Evolutionary conservation across 1,140 invertebrate genomes (phyloP).

Genomic region (Drosophila ambigua): DNA sequence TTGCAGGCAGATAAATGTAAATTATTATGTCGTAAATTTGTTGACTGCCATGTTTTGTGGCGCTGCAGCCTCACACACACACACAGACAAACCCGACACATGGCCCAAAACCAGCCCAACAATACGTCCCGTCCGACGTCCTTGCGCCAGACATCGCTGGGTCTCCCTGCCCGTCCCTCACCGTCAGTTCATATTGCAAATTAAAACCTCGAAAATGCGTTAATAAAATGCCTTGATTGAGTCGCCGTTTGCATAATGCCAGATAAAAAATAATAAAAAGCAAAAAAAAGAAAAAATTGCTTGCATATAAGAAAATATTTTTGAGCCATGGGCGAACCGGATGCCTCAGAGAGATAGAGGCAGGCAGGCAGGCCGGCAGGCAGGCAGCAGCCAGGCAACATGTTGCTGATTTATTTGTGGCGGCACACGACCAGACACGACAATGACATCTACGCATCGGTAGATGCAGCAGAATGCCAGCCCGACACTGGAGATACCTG

Average conservation of each 20-base stretch:
- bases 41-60: constrained; percentile 82
- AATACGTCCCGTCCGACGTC: constrained; percentile 23
- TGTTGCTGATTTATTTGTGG: constrained; percentile 73
- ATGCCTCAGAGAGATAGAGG: constrained; percentile 62
- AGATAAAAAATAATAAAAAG: constrained; percentile 26
- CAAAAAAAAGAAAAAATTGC: constrained; percentile 24
- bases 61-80: constrained; percentile 60
- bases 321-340: constrained; percentile 69
- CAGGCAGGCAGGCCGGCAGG: constrained; percentile 14
- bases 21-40: constrained; percentile 84
- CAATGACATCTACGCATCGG: constrained; percentile 58
- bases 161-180: background rate
- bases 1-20: constrained; percentile 83
- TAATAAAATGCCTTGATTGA: constrained; percentile 79
- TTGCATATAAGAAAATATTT: constrained; percentile 32
- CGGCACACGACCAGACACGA: constrained; percentile 68
- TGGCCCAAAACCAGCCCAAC: constrained; percentile 24
- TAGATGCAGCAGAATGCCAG: constrained; percentile 26
- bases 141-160: no score
- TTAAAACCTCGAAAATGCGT: constrained; percentile 62
- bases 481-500: no score
- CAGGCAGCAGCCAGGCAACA: constrained; percentile 23
- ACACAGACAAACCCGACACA: constrained; percentile 27
- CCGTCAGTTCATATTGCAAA: constrained; percentile 39
- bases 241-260: constrained; percentile 63